Evolutionary conservation across 2,113 vertebrate species (phyloP), one percentile per base, ranked within the genome.

Genomic region (Vanacampus margaritifer): DNA sequence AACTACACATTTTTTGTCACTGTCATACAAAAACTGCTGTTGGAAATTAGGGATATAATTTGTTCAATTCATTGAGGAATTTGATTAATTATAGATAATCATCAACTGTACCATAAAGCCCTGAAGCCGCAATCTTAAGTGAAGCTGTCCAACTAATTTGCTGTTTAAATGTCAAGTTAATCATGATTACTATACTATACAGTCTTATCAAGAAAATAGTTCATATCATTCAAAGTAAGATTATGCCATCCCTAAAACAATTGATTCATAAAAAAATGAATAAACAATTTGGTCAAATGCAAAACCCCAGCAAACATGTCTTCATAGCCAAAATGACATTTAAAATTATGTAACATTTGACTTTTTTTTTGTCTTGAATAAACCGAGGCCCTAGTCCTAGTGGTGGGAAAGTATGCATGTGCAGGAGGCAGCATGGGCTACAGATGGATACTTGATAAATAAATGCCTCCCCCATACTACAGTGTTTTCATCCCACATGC

Each of bases 391-490:
- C 23, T 43, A 4, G 12, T 26, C 39, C 6, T 26, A 62, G 60
- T 45, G 39, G 60, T 62, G 59, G 37, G 59, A 62, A 41, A 60
- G 66, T 62, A 67, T 11, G n/a, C 23, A 61, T 64, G 13, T 26
- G 61, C 39, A 72, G 81, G 70, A 82, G 74, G 79, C 74, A 41
- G 66, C 78, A 85, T 85, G 79, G 72, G 69, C 69, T 46, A 84
- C 89, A 92, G 88, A 91, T 89, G 88, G 69, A 89, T 83, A 78
- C 82, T 86, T 85, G 70, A 90, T 86, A 87, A 88, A 89, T 85
- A 71, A 85, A 90, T 87, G 88, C 83, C 81, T 62, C 60, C 85
- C 32, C 35, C 41, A 83, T 86, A 90, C 88, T 82, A 6, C 82
- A 84, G 43, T 88, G 86, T 92, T 91, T 90, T 91, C 81, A 89